Conservation (phyloP, 2,888 invertebrate genomes). For the Platycnemis pennipes region DNA sequence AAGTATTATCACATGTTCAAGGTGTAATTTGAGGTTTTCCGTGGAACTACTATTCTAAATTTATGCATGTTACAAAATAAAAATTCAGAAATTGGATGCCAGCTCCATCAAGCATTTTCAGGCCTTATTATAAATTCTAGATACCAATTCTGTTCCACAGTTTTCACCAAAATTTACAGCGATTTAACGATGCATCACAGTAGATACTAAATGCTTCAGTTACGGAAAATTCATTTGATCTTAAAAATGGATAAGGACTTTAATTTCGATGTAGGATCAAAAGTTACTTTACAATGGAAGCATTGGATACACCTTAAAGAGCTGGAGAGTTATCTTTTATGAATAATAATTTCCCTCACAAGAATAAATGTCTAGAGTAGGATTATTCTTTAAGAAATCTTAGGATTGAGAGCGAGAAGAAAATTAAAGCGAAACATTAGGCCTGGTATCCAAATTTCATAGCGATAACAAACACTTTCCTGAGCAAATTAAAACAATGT, state of each 20-base stretch:
- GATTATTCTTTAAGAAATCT: background rate
- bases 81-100: background rate
- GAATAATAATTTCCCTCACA: background rate
- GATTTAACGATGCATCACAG: background rate
- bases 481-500: background rate
- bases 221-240: background rate
- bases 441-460: background rate
- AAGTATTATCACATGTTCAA: slow-evolving; percentile 2
- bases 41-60: slow-evolving; percentile 19
- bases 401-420: background rate
- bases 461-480: background rate
- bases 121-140: background rate
- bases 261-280: background rate
- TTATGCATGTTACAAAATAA: background rate
- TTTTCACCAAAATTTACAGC: background rate
- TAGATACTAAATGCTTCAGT: background rate
- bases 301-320: background rate
- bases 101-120: background rate
- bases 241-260: background rate
- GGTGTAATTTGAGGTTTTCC: slow-evolving; percentile 13
- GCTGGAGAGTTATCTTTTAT: background rate
- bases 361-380: background rate
- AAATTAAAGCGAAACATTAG: background rate
- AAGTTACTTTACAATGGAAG: background rate
- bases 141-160: background rate